Conservation (phyloP, 2,888 invertebrate species). For the Drosophila anceps region DNA sequence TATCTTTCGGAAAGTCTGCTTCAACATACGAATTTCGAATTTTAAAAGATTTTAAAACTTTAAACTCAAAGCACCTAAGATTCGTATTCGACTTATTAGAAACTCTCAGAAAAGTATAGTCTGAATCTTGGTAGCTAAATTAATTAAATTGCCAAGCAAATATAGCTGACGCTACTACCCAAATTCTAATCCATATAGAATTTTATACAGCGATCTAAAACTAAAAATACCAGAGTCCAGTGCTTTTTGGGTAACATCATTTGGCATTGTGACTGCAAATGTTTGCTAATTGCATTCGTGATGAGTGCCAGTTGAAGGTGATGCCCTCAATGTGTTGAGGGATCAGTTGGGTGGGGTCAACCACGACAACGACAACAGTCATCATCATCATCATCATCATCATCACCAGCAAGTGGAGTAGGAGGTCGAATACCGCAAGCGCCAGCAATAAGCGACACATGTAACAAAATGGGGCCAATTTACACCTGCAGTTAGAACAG, state of each 20-base stretch:
- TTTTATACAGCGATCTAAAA: too few species aligned
- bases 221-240: neutral
- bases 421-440: conserved; percentile 32
- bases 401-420: conserved; percentile 15
- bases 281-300: conserved; percentile 72
- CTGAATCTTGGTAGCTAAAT: neutral
- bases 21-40: too few species aligned
- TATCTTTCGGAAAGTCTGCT: too few species aligned
- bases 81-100: neutral
- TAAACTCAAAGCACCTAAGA: too few species aligned
- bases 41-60: too few species aligned
- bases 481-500: conserved; percentile 57
- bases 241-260: conserved; percentile 28
- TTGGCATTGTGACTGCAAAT: conserved; percentile 22
- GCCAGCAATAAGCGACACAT: conserved; percentile 51
- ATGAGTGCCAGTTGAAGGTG: conserved; percentile 50
- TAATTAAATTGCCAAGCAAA: neutral
- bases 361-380: conserved; percentile 57
- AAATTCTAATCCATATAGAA: neutral
- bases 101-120: neutral
- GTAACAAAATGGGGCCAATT: conserved; percentile 60
- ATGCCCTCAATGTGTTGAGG: conserved; percentile 21
- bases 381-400: conserved; percentile 31
- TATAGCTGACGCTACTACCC: neutral
- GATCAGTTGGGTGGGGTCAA: conserved; percentile 40